Base-by-base conservation (phyloP, 2,888 invertebrate genomes). In the Lottia gigantea region DNA sequence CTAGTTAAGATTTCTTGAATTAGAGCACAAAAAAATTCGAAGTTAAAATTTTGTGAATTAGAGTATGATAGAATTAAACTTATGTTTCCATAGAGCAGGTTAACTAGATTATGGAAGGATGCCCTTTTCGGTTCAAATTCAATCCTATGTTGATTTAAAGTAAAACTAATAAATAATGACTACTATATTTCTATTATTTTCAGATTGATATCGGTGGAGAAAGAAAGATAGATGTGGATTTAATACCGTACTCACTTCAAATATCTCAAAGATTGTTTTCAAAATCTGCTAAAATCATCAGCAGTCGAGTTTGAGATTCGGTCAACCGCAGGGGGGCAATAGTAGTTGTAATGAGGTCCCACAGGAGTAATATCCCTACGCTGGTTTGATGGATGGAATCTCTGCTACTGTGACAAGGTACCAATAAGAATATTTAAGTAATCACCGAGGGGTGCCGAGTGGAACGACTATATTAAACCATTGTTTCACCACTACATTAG, bases 371-470 rank as follows among this genome's bases (percentile, higher is more conserved):
- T 55, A 55, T 55, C 55, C 55, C 55, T 55, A 11, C 55, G 55
- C 55, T 23, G 23, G 11, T 55, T 19, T 55, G 55, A 55, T 55
- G 23, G 55, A 55, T 55, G 11, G 55, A 55, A 55, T 23, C 55
- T 23, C 55, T 55, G 55, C 40, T 23, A 55, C 12, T 23, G 19
- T 55, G 55, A 55, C 55, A 55, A 23, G 55, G 55, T 55, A 55
- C 55, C 55, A 55, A 55, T 55, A 19, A 55, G 55, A 55, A 55
- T 55, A 55, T 23, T 55, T 55, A 55, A 55, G 55, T 23, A 55
- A 23, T 23, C 55, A 12, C 55, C 3, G 55, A 55, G 55, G 55
- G 55, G 55, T 55, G 23, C 23, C 55, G 23, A 55, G 12, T 23
- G 19, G 19, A 55, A 55, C 55, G 55, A 55, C 55, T 55, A 55